Percentiles rank a stretch among this genome's conserved stretches.
These are phyloP conservation scores for Onthophagus taurus DNA, from an alignment of 1,140 invertebrate species.

Conservation along the genomic window DNA sequence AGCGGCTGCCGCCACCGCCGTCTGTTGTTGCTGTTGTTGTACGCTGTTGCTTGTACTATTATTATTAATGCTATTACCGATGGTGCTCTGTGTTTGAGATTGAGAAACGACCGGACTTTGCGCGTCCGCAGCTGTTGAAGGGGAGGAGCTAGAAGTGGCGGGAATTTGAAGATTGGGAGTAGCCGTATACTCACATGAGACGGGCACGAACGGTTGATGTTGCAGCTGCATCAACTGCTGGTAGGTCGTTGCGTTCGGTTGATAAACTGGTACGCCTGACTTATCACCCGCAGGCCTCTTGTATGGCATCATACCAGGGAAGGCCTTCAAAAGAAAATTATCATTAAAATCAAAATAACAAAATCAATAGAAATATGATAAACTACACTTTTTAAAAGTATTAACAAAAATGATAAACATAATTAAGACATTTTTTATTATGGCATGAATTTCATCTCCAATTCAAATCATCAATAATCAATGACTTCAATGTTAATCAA, in stretches of 20 bases:
- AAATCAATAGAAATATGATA: too few relatives aligned
- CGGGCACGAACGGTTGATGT: slow-evolving; percentile 79
- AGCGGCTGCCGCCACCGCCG: slow-evolving; percentile 34
- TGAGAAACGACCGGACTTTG: slow-evolving; percentile 14
- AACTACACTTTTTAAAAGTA: too few relatives aligned
- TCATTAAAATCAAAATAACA: too few relatives aligned
- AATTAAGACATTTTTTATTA: too few relatives aligned
- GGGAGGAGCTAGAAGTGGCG: slow-evolving; percentile 29
- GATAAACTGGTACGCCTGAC: slow-evolving; percentile 90
- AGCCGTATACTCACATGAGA: slow-evolving; percentile 84
- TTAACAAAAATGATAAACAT: too few relatives aligned
- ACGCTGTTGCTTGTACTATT: slow-evolving; percentile 3
- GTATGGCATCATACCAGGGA: slow-evolving; percentile 89
- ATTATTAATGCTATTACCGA: slow-evolving; percentile 12
- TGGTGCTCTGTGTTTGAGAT: too few relatives aligned
- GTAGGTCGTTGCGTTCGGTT: slow-evolving; percentile 81
- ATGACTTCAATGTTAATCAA: too few relatives aligned
- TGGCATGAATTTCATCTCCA: too few relatives aligned
- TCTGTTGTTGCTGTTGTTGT: slow-evolving; percentile 26
- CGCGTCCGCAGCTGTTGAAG: slow-evolving; percentile 17
- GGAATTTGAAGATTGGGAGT: slow-evolving; percentile 42
- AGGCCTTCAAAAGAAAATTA: too few relatives aligned
- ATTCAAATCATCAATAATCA: too few relatives aligned
- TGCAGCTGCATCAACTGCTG: slow-evolving; percentile 92
- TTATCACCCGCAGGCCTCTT: slow-evolving; percentile 91